phyloP scores from a whole-genome alignment of 2,888 invertebrate species.

The Hyles lineata region DNA sequence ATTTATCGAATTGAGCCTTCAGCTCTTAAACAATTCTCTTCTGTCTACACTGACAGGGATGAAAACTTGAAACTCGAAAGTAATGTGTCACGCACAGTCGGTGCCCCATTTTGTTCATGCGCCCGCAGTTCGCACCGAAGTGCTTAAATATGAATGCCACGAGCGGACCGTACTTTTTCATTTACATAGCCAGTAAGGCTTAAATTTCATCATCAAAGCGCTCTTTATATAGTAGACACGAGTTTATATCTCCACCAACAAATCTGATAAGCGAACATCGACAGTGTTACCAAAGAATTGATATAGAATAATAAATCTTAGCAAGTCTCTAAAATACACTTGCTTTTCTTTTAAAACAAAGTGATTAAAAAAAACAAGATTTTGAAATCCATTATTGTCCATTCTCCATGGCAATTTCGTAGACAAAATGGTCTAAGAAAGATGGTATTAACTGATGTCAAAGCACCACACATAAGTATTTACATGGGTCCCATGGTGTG shows the following conservation, averaged over 20 bases:
- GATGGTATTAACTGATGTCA: no score
- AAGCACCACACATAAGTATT: no score
- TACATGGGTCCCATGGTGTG: no score
- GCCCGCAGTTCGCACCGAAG: constrained; percentile 31
- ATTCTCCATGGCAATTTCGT: no score
- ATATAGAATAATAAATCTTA: no score
- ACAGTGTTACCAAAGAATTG: not conserved
- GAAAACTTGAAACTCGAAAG: not conserved
- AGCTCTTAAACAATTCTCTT: not conserved
- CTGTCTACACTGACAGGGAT: not conserved
- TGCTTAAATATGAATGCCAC: constrained; percentile 35
- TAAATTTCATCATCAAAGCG: constrained; percentile 57
- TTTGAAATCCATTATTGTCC: no score
- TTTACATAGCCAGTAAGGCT: constrained; percentile 51
- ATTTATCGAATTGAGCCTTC: not conserved
- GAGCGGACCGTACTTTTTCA: constrained; percentile 40
- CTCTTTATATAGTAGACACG: constrained; percentile 44
- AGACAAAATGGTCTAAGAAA: no score
- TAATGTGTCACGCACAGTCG: constrained; percentile 12
- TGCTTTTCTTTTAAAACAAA: no score
- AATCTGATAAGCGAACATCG: no score
- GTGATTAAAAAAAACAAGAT: no score
- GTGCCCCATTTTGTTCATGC: constrained; percentile 10
- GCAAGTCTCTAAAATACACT: no score
- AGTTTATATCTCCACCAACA: not conserved